phyloP scores from a whole-genome alignment of 2,113 vertebrate genomes.

The Phyllostomus hastatus region DNA sequence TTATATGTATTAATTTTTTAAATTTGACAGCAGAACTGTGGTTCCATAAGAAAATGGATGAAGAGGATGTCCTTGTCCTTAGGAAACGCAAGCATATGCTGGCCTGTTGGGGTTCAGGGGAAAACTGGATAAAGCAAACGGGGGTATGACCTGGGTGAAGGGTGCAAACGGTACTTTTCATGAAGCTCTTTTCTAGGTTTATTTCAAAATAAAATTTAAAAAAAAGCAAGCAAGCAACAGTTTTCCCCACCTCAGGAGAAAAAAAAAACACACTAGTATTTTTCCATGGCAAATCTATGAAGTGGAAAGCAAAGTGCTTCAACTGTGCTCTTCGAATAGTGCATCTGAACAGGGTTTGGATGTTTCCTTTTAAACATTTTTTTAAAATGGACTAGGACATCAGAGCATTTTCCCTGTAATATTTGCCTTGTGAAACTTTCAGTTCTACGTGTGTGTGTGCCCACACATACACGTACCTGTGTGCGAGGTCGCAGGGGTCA shows the following conservation, averaged over 20 bases:
- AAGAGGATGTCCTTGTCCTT: neutral
- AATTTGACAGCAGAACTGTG: neutral
- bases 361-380: neutral
- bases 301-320: neutral
- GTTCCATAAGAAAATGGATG: neutral
- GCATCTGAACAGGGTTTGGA: neutral
- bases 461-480: neutral
- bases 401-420: neutral
- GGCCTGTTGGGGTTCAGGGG: neutral
- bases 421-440: neutral
- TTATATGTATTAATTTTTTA: neutral
- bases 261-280: neutral
- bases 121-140: neutral
- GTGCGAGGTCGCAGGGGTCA: neutral
- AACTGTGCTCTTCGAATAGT: neutral
- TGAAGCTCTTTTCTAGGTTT: neutral
- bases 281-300: neutral
- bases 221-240: neutral
- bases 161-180: neutral
- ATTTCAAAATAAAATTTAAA: neutral
- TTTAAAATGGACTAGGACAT: neutral
- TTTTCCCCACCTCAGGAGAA: neutral
- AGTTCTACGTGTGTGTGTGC: too few species aligned
- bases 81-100: neutral
- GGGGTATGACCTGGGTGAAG: neutral